A percentile compares a stretch with the other conserved stretches of the same genome.
Conservation (phyloP, 2,888 invertebrate species). For the Xestia sexstrigata region DNA sequence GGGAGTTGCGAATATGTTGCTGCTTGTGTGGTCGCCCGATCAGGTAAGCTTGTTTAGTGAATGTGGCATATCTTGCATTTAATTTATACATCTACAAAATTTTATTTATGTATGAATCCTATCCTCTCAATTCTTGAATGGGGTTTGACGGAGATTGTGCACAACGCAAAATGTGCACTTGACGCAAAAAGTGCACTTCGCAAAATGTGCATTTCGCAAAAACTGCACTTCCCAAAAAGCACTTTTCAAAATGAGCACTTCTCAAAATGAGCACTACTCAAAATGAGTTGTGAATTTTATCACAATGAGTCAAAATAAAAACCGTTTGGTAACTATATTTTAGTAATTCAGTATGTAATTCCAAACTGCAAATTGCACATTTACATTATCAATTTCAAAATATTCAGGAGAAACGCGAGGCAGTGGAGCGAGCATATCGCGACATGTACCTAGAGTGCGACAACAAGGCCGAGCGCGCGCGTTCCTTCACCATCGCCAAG, state of each 20-base stretch:
- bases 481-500: slow-evolving; percentile 80
- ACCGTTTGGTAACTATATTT: too few species aligned
- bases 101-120: neutral
- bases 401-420: slow-evolving; percentile 91
- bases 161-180: too few species aligned
- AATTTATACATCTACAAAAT: neutral
- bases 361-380: neutral
- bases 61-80: neutral
- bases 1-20: slow-evolving; percentile 94
- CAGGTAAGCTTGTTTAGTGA: slow-evolving; percentile 82
- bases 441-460: slow-evolving; percentile 92
- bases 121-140: neutral
- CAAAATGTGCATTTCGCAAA: too few species aligned
- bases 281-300: too few species aligned
- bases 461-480: slow-evolving; percentile 86
- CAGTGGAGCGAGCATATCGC: slow-evolving; percentile 94
- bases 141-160: too few species aligned
- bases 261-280: too few species aligned
- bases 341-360: neutral
- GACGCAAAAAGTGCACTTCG: too few species aligned
- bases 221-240: too few species aligned
- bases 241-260: too few species aligned
- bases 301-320: too few species aligned
- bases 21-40: slow-evolving; percentile 95
- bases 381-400: neutral